phyloP scores from a whole-genome alignment of 2,888 invertebrate species.

The Drosophila buzzatii region DNA sequence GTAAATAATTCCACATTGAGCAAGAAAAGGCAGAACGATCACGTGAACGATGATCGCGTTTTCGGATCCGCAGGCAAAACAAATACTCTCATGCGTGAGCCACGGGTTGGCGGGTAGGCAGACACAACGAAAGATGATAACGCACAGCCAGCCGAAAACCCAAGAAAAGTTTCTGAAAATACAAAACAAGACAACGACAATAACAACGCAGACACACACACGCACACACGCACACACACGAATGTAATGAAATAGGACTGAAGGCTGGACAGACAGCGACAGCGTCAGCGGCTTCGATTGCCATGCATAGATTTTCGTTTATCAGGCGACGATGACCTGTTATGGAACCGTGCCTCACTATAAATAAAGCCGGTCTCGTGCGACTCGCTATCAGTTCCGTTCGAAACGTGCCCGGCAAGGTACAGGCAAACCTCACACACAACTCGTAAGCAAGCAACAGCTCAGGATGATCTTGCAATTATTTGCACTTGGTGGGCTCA shows the following conservation, averaged over 20 bases:
- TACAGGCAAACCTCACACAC: conserved; percentile 32
- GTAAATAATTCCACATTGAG: conserved; percentile 11
- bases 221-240: not conserved
- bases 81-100: conserved; percentile 1
- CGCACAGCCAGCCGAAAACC: conserved; percentile 29
- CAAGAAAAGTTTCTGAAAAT: conserved; percentile 33
- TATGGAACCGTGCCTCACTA: conserved; percentile 54
- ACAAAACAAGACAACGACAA: conserved; percentile 25
- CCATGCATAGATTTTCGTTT: conserved; percentile 46
- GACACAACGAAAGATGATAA: conserved; percentile 46
- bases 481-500: conserved; percentile 30
- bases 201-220: not conserved
- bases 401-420: conserved; percentile 60
- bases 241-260: not conserved
- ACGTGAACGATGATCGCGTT: conserved; percentile 50
- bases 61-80: conserved; percentile 33
- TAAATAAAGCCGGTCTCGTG: conserved; percentile 73
- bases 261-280: conserved; percentile 9
- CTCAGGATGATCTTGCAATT: conserved; percentile 52
- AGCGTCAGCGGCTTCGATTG: conserved; percentile 11
- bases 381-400: conserved; percentile 55
- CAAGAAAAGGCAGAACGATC: conserved; percentile 30
- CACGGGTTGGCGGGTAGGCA: conserved; percentile 22
- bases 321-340: conserved; percentile 60
- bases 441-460: conserved; percentile 1